Percentiles rank a stretch among this genome's conserved stretches.
These are phyloP conservation scores for Melanophora roralis DNA, from an alignment of 2,888 invertebrate genomes.

Conservation along the genomic window DNA sequence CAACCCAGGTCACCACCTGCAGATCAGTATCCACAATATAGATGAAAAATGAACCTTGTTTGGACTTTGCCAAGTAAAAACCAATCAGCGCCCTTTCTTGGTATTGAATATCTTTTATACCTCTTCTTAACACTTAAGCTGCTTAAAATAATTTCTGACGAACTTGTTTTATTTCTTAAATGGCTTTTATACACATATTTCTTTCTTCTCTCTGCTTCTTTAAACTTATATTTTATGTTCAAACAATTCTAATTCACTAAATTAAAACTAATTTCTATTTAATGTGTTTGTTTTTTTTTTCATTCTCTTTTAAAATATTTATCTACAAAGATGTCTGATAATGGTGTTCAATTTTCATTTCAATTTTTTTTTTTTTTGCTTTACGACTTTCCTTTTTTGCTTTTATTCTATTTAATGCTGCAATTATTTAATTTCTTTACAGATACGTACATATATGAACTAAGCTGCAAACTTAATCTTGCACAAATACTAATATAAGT, in stretches of 20 bases:
- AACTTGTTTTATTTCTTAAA: too few relatives aligned
- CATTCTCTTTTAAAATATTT: too few relatives aligned
- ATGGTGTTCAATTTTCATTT: conserved; percentile 24
- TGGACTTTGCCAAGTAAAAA: too few relatives aligned
- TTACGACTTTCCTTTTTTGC: neutral
- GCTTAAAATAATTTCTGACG: too few relatives aligned
- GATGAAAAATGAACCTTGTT: too few relatives aligned
- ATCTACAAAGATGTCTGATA: neutral
- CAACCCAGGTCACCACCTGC: too few relatives aligned
- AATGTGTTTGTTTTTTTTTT: neutral
- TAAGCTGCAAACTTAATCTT: neutral
- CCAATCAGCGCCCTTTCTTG: too few relatives aligned
- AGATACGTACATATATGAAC: neutral
- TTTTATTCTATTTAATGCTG: conserved; percentile 43
- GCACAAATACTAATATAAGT: neutral
- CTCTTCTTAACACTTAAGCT: too few relatives aligned
- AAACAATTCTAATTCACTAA: neutral
- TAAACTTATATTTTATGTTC: neutral
- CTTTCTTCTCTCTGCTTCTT: too few relatives aligned
- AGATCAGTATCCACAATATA: too few relatives aligned
- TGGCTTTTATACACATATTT: too few relatives aligned
- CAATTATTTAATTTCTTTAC: conserved; percentile 41
- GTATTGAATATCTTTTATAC: too few relatives aligned
- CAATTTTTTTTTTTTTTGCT: neutral
- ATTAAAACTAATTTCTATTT: conserved; percentile 17